Percentiles rank a stretch among this genome's conserved stretches.
Evolutionary conservation across 2,797 vertebrate species (phyloP).

Genomic region (Characodon lateralis): DNA sequence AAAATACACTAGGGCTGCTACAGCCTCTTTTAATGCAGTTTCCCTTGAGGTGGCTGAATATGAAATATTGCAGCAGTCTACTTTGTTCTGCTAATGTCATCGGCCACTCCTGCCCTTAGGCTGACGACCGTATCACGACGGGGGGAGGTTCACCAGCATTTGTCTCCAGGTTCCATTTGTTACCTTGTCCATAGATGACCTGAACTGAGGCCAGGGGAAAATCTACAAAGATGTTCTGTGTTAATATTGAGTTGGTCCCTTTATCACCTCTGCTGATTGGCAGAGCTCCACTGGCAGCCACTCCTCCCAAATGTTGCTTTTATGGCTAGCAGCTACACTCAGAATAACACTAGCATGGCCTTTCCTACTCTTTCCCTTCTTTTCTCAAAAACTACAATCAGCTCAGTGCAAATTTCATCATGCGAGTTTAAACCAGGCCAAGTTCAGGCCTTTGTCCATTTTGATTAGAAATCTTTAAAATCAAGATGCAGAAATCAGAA

Average conservation of each 20-base stretch:
- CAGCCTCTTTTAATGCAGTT: conserved; percentile 36
- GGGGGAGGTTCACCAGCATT: conserved; percentile 33
- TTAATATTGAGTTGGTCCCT: conserved; percentile 40
- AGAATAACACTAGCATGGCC: conserved; percentile 7
- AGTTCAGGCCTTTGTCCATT: conserved; percentile 50
- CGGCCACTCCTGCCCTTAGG: conserved; percentile 54
- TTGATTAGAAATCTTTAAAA: conserved; percentile 58
- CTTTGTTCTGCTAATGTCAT: conserved; percentile 60
- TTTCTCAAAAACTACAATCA: conserved; percentile 12
- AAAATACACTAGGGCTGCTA: conserved; percentile 31
- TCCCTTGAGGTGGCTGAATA: conserved; percentile 57
- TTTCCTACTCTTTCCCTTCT: conserved; percentile 10
- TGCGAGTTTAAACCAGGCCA: conserved; percentile 24
- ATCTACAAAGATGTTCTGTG: conserved; percentile 51
- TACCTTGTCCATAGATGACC: conserved; percentile 62
- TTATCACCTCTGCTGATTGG: conserved; percentile 52
- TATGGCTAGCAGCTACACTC: conserved; percentile 21
- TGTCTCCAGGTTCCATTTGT: conserved; percentile 57
- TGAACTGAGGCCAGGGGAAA: conserved; percentile 48
- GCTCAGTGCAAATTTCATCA: conserved; percentile 33
- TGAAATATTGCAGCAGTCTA: conserved; percentile 58
- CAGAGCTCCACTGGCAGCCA: conserved; percentile 38
- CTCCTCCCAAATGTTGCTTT: conserved; percentile 17
- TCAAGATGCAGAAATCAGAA: background rate
- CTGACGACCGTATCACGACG: conserved; percentile 25